Evolutionary conservation across 2,113 vertebrate genomes (phyloP).

Genomic region (Tragulus kanchil): DNA sequence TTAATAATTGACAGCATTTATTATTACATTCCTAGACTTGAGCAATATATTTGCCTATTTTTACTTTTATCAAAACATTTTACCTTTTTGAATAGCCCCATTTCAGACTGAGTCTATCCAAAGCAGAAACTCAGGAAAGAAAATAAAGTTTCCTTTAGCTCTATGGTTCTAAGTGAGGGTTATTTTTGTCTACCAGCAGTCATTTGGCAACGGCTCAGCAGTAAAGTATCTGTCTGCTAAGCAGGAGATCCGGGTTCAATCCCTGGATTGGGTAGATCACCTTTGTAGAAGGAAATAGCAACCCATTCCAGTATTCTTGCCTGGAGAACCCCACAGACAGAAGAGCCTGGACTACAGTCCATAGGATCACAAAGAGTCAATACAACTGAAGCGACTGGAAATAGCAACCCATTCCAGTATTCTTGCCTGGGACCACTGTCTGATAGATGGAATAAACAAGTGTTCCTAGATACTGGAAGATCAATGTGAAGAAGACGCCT

Average conservation of each 20-base stretch:
- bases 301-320: neutral
- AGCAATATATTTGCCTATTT: neutral
- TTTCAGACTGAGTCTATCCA: neutral
- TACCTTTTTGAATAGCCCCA: neutral
- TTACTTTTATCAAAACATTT: neutral
- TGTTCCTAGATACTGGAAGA: neutral
- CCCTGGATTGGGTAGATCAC: neutral
- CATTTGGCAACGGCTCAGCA: neutral
- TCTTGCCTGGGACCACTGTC: too few species aligned
- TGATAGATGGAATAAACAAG: too few species aligned
- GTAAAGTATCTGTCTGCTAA: neutral
- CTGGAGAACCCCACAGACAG: neutral
- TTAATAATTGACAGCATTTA: neutral
- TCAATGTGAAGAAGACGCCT: neutral
- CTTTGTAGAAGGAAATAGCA: neutral
- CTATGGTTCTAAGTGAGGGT: neutral
- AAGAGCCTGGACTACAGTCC: neutral
- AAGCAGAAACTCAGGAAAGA: conserved; percentile 18
- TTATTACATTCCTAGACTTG: conserved; percentile 35
- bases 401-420: too few species aligned
- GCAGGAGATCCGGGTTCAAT: neutral
- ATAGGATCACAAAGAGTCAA: neutral
- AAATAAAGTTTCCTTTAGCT: neutral
- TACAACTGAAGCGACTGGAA: neutral
- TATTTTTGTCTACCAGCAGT: neutral